phyloP scores from a whole-genome alignment of 1,140 invertebrate genomes.

The Zaprionus ghesquierei region DNA sequence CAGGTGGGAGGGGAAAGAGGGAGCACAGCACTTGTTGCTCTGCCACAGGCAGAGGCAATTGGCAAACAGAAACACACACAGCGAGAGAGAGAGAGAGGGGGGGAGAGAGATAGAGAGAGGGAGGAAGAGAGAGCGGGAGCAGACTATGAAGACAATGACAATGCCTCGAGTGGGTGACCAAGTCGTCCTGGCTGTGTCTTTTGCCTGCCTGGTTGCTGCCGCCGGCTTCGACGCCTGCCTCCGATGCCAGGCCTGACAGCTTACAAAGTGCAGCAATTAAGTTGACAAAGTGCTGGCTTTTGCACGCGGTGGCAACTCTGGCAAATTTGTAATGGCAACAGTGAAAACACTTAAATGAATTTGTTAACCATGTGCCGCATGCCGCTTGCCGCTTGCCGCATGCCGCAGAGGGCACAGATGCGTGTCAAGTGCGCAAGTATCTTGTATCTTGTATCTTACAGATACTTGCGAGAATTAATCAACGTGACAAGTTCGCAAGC shows the following conservation, averaged over 20 bases:
- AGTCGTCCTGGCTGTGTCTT: conserved; percentile 2
- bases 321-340: conserved; percentile 51
- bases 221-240: background rate
- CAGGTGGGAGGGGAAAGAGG: background rate
- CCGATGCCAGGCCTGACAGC: conserved; percentile 53
- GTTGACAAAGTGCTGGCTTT: conserved; percentile 72
- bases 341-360: conserved; percentile 64
- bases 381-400: background rate
- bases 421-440: conserved; percentile 36
- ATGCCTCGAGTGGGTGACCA: conserved; percentile 32
- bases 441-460: conserved; percentile 44
- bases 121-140: too few relatives aligned
- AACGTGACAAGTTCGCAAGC: conserved; percentile 1
- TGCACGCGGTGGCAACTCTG: conserved; percentile 22
- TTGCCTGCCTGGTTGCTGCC: background rate
- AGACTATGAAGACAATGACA: conserved; percentile 21
- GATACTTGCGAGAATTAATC: conserved; percentile 53
- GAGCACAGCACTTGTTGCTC: conserved; percentile 33
- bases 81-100: background rate
- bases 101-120: background rate
- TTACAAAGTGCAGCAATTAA: conserved; percentile 80
- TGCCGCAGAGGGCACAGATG: conserved; percentile 6
- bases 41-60: background rate
- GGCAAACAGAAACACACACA: conserved; percentile 3
- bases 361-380: conserved; percentile 50